These are phyloP conservation scores for Sporophila hypoxantha DNA, from an alignment of 2,113 vertebrate genomes.

Conservation along the genomic window DNA sequence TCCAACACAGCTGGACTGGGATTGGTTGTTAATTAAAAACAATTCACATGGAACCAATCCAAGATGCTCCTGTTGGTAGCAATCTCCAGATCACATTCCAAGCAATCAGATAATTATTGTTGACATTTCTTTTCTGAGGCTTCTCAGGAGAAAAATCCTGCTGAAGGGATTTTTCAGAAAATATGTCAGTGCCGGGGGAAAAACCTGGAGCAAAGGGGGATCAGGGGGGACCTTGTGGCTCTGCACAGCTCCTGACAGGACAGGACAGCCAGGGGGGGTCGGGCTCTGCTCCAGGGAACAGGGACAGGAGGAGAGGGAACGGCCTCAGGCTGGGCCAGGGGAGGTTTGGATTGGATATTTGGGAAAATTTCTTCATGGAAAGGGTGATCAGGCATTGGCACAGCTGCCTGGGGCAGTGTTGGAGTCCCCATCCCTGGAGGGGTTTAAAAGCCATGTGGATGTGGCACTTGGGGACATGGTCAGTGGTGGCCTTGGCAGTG, in stretches of 20 bases:
- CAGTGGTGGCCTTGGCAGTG: not conserved
- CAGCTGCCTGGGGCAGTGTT: not conserved
- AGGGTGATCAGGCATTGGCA: no score
- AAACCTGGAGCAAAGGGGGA: not conserved
- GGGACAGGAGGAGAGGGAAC: not conserved
- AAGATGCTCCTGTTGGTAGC: no score
- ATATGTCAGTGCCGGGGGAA: not conserved
- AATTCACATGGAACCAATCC: no score
- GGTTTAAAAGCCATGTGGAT: rapidly evolving
- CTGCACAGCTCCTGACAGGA: not conserved
- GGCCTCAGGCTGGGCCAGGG: not conserved
- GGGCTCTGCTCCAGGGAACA: not conserved
- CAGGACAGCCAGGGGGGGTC: not conserved
- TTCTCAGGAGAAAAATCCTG: no score
- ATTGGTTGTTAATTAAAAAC: no score
- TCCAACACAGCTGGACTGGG: no score
- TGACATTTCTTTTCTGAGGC: no score
- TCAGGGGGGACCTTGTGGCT: not conserved
- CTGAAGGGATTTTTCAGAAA: no score
- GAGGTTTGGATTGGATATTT: rapidly evolving
- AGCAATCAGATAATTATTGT: no score
- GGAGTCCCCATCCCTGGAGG: not conserved
- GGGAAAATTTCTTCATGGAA: no score
- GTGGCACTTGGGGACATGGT: not conserved
- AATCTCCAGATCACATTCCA: no score